Conservation (phyloP, 2,797 vertebrate species). For the Pseudochirops corinnae region DNA sequence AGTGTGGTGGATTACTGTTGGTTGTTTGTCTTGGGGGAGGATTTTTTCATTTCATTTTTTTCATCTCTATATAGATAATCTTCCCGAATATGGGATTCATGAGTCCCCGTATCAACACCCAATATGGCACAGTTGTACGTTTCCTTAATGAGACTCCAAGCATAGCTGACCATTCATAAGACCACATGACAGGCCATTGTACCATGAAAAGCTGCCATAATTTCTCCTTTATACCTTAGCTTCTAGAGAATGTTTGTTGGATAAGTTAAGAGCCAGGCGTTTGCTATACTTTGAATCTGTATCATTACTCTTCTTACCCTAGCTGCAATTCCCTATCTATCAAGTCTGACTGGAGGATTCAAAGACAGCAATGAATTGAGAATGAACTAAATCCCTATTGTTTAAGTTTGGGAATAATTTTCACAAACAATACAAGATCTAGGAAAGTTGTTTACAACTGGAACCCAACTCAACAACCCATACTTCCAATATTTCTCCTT, state of each 20-base stretch:
- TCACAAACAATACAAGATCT: neutral
- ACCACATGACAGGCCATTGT: neutral
- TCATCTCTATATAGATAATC: slow-evolving; percentile 49
- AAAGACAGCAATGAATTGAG: slow-evolving; percentile 32
- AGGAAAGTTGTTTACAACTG: neutral
- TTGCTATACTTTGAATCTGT: slow-evolving; percentile 16
- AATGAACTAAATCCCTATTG: neutral
- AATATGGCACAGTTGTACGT: neutral
- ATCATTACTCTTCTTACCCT: slow-evolving; percentile 16
- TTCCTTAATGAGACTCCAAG: slow-evolving; percentile 28
- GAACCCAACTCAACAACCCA: neutral
- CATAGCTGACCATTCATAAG: neutral
- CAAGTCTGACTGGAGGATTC: neutral
- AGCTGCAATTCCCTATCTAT: neutral
- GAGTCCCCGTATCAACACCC: slow-evolving; percentile 39
- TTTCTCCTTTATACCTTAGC: slow-evolving; percentile 45
- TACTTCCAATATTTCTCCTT: neutral
- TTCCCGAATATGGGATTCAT: slow-evolving; percentile 61
- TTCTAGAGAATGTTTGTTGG: slow-evolving; percentile 47
- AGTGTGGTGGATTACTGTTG: neutral
- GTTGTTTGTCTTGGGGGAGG: neutral
- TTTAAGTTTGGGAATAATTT: neutral
- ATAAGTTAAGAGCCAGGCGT: slow-evolving; percentile 48
- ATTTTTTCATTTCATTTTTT: slow-evolving; percentile 42
- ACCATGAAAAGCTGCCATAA: neutral